Base-by-base conservation (phyloP, 2,888 invertebrate species). In the Saturnia pavonia region DNA sequence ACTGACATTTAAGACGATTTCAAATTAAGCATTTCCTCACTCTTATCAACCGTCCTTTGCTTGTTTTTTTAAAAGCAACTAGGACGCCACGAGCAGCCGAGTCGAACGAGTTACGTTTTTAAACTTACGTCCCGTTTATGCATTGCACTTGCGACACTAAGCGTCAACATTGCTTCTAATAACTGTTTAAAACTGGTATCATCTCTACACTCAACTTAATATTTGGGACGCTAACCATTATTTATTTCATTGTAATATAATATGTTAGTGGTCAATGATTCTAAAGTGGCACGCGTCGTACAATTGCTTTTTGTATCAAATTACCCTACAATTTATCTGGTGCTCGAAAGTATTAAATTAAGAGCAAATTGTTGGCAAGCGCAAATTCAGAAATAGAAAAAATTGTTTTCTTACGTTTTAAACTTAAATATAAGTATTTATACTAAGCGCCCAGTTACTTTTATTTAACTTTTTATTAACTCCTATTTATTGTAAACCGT, bases 91-190 rank as follows among this genome's bases (percentile, higher is more conserved):
- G 78, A 74, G 78, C 88, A 84, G 82, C 83, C 78, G 80, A 86
- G 80, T 85, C 78, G 83, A 87, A 88, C 87, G 78, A 73, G 80
- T 87, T 87, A 83, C 85, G 85, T 88, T 86, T 83, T 85, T 83
- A 83, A 82, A 84, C 75, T 76, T 16, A 60, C 43, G 60, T 42
- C 12, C 69, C 22, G 69, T 48, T 34, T 12, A 14, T 48, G 22
- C 57, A 34, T 63, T 45, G 19, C 19, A 65, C 14, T 57, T 69
- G 34, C 51, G 42, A 48, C 63, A 65, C 54, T 22, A 51, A 43
- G 22, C n/a, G 65, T 40, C 22, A 4, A 40, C 77, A 65, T n/a
- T 40, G 34, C 60, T 14, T 63, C 34, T 63, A 0, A 14, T 63
- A 40, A 40, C 8, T 65, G 34, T 65, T 65, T 65, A 65, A 14